A percentile compares a stretch with the other conserved stretches of the same genome.
phyloP scores from a whole-genome alignment of 2,113 vertebrate species.

The Mormoops blainvillei region DNA sequence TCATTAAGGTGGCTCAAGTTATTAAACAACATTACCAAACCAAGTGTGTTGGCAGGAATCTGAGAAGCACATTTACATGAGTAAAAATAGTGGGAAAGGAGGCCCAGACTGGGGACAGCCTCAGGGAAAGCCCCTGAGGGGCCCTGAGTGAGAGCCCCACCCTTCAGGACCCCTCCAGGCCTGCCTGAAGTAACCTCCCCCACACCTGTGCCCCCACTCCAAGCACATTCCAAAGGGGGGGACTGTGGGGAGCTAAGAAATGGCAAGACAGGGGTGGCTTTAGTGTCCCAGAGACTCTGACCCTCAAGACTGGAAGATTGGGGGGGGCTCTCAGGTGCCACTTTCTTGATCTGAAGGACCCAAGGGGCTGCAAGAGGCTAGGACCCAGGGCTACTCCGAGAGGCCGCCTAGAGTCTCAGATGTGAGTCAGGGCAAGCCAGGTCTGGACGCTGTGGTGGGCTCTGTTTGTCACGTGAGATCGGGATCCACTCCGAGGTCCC shows the following conservation, averaged over 20 bases:
- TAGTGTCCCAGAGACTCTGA: background rate
- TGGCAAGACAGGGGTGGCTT: rapidly evolving
- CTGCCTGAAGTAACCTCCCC: background rate
- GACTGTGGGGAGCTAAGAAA: background rate
- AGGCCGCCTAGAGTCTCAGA: background rate
- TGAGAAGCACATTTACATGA: slow-evolving; percentile 49
- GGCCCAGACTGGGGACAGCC: background rate
- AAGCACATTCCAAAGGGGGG: background rate
- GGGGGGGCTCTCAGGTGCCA: rapidly evolving
- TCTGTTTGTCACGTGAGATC: background rate
- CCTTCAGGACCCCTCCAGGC: too few species aligned
- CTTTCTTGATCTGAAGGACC: background rate
- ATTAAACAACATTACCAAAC: slow-evolving; percentile 66
- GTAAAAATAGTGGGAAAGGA: slow-evolving; percentile 24
- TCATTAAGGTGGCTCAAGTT: slow-evolving; percentile 62
- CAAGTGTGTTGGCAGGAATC: slow-evolving; percentile 62
- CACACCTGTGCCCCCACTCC: background rate
- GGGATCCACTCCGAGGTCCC: background rate
- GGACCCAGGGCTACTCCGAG: background rate
- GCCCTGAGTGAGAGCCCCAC: background rate
- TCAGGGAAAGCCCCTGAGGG: background rate
- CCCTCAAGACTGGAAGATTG: background rate
- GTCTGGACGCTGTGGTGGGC: background rate
- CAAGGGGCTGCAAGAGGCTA: background rate
- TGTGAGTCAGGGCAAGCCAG: background rate